phyloP scores from a whole-genome alignment of 2,888 invertebrate genomes.

The Rotaria macrura region DNA sequence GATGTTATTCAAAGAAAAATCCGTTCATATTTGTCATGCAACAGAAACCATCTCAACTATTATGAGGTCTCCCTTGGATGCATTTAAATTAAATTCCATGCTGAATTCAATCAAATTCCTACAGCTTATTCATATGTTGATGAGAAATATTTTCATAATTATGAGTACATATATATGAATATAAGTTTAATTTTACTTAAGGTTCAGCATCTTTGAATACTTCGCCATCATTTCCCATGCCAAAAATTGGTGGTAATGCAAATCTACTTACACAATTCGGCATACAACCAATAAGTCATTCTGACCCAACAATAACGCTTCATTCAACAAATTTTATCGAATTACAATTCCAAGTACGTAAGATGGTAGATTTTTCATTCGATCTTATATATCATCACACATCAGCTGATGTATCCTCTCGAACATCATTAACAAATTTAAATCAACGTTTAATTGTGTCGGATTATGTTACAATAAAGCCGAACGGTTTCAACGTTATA shows the following conservation, averaged over 20 bases:
- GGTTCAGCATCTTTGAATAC: background rate
- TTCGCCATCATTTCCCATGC: background rate
- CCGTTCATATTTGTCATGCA: too few species aligned
- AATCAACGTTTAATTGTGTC: conserved; percentile 23
- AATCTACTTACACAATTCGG: conserved; percentile 22
- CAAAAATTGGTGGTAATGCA: conserved; percentile 18
- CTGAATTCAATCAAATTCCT: too few species aligned
- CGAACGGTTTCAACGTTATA: conserved; percentile 24
- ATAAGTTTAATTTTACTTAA: background rate
- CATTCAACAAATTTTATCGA: conserved; percentile 21
- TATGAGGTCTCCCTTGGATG: too few species aligned
- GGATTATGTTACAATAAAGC: conserved; percentile 29
- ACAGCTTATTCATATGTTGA: too few species aligned
- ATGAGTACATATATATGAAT: too few species aligned
- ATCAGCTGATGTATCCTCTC: background rate
- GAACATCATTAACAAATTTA: background rate
- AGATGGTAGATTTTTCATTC: conserved; percentile 33
- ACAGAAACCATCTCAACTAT: too few species aligned
- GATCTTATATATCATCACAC: conserved; percentile 27
- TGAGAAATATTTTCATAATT: too few species aligned
- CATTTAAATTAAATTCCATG: too few species aligned
- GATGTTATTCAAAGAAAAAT: too few species aligned
- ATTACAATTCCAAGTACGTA: conserved; percentile 33
- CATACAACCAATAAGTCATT: conserved; percentile 24
- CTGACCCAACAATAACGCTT: conserved; percentile 1